Conservation (phyloP, 2,888 invertebrate genomes). For the Nephrotoma flavescens region DNA sequence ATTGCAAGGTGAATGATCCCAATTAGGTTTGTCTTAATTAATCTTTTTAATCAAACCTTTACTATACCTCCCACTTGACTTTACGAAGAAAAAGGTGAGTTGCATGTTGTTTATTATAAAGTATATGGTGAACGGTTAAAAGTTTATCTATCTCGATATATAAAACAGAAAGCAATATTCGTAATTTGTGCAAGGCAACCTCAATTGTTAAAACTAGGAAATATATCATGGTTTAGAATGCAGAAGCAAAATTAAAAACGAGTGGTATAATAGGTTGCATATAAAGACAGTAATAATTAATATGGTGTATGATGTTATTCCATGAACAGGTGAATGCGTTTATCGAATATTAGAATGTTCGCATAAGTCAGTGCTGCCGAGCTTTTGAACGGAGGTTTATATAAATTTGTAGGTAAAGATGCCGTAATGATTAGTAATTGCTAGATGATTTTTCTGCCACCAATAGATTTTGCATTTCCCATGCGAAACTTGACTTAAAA, state of each 20-base stretch:
- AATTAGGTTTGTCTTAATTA: neutral
- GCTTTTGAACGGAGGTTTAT: too few relatives aligned
- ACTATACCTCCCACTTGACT: neutral
- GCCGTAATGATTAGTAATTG: too few relatives aligned
- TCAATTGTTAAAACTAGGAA: neutral
- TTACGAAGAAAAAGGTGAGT: neutral
- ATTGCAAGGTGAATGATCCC: neutral
- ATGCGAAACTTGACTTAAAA: too few relatives aligned
- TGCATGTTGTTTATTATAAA: neutral
- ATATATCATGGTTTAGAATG: neutral
- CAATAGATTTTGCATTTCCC: too few relatives aligned
- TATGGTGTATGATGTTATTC: neutral
- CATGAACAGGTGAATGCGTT: neutral
- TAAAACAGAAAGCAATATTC: neutral
- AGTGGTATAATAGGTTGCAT: neutral
- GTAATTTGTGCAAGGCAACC: neutral
- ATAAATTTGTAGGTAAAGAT: too few relatives aligned
- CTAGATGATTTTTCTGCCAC: too few relatives aligned
- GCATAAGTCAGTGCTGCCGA: too few relatives aligned
- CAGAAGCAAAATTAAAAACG: neutral
- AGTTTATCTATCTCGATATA: neutral
- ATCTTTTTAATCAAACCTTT: neutral
- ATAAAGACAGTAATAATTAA: neutral
- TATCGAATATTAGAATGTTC: too few relatives aligned
- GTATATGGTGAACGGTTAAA: neutral